Evolutionary conservation across 2,888 invertebrate genomes (phyloP), one percentile per base, ranked within the genome.

Genomic region (Ernsta delagoae): DNA sequence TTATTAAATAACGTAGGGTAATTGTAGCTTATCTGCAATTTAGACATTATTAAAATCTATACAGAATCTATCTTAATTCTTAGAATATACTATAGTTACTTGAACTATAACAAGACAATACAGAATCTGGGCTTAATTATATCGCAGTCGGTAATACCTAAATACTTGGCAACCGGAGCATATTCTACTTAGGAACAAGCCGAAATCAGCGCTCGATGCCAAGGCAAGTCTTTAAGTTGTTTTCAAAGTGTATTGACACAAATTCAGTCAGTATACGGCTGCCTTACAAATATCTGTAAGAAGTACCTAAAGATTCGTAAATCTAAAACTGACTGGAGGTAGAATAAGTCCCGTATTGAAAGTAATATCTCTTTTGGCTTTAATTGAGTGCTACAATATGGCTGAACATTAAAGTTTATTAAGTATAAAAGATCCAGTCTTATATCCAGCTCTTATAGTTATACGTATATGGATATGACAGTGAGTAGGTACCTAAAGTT

Each of bases 171-270:
- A 76, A 76, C 77, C 77, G 77, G 71, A 69, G 68, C 34, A 41
- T 63, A 70, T 72, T 71, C 64, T 64, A 64, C 69, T 64, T 64
- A 69, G n/a, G 59, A 78, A 81, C 81, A 84, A 86, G 82, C 82
- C 83, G 77, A 84, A 84, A 83, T 88, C 84, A 79, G 86, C 53
- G 53, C 24, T 16, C 53, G 24, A 53, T 24, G 77, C 84, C 78
- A 89, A 89, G 88, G 84, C 78, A 89, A 89, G 88, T 88, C 83
- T 85, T 62, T 68, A 68, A 68, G 68, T 62, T 68, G 68, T 57
- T 62, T 62, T 68, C 68, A 62, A 68, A 68, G 68, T 56, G 67
- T 68, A 68, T 68, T 62, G 68, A 68, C 68, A 68, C 62, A 62
- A 68, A 68, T 68, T 9, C 8, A 9, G 53, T 9, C 8, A 4